Conservation (phyloP, 2,113 vertebrate genomes). For the Meles meles region DNA sequence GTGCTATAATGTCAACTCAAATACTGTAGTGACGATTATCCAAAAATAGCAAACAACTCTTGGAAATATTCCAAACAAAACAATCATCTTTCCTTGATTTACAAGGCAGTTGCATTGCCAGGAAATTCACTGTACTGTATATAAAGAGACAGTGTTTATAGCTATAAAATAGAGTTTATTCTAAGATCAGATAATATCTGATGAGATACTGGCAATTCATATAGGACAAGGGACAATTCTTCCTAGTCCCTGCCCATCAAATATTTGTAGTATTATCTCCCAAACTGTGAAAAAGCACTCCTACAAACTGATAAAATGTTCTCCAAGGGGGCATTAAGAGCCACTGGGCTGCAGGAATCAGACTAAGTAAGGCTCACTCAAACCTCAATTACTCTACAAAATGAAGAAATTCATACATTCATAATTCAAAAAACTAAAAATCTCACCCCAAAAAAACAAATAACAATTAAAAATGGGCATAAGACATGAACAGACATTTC, state of each 20-base stretch:
- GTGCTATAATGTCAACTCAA: neutral
- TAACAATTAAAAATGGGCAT: neutral
- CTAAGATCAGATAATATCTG: neutral
- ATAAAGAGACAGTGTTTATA: neutral
- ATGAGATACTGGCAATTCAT: neutral
- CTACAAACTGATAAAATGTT: neutral
- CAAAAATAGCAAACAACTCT: neutral
- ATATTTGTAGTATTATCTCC: neutral
- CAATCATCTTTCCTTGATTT: neutral
- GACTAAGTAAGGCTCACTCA: neutral
- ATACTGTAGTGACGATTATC: neutral
- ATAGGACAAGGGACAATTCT: neutral
- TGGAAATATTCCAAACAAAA: neutral
- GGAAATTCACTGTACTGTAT: neutral
- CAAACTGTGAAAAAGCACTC: neutral
- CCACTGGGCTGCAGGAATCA: neutral
- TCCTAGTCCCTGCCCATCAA: neutral
- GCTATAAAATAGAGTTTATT: neutral
- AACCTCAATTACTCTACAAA: neutral
- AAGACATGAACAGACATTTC: neutral
- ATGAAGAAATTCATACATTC: neutral
- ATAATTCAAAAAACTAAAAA: neutral
- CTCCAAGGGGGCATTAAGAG: neutral
- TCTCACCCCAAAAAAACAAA: neutral
- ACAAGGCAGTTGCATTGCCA: neutral